Base-by-base conservation (phyloP, 2,797 vertebrate genomes). In the Crotalus adamanteus region DNA sequence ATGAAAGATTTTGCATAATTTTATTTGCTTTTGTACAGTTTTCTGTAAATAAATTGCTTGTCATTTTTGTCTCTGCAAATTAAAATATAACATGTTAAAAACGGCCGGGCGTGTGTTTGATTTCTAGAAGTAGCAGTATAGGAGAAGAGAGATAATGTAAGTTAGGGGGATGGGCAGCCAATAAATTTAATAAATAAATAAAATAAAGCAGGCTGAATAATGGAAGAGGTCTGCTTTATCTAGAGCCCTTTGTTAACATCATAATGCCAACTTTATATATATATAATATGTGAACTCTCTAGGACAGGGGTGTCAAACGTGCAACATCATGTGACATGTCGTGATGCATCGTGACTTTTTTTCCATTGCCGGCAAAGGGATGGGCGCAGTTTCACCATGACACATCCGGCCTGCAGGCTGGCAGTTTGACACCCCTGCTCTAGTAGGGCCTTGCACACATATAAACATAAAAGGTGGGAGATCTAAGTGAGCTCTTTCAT, bases 11-110 rank as follows among this genome's bases (percentile, higher is more conserved):
- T 99, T 99, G 99, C 98, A 99, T 99, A 99, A 99, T 99, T 99
- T 99, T 99, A 99, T 98, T 99, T 99, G 98, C 98, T 99, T 99
- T 99, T 99, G 99, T 99, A 99, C 98, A 99, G 99, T 98, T 99
- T 99, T 98, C 98, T 99, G 99, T 99, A 99, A 99, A 99, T 99
- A 99, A 98, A 99, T 98, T 99, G 99, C 99, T 99, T 99, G 99
- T 99, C 98, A 99, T 98, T 99, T 99, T 99, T 98, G 99, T 99
- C 98, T 99, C 98, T 99, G 98, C 98, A 99, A 98, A 99, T 99
- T 99, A 99, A 99, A 99, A 99, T 99, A 99, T 99, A 99, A 99
- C 98, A 99, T 99, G 98, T 98, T 98, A 98, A 99, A 53, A 98
- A 97, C 95, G 94, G 96, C 96, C 97, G 92, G 93, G 86, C 94